Conservation (phyloP, 2,797 vertebrate species). For the Balearica regulorum region DNA sequence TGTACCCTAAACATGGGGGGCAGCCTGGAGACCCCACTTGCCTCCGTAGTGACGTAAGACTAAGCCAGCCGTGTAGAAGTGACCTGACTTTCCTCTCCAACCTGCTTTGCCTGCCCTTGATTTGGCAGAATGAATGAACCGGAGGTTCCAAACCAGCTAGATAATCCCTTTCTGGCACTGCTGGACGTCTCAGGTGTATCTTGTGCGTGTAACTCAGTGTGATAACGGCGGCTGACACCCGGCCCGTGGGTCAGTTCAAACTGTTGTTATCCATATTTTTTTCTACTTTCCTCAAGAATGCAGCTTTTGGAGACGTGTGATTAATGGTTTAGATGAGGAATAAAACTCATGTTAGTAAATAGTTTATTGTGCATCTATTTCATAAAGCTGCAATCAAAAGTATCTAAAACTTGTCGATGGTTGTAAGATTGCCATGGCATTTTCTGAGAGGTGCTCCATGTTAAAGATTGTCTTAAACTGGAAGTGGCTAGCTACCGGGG, state of each 20-base stretch:
- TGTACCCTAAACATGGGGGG: background rate
- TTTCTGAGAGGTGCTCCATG: background rate
- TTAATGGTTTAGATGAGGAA: background rate
- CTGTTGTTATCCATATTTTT: background rate
- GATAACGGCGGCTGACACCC: background rate
- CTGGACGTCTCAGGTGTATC: accelerated
- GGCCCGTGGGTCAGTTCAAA: background rate
- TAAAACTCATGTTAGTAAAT: background rate
- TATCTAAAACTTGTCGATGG: background rate
- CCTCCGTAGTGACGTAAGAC: accelerated
- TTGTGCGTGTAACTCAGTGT: background rate
- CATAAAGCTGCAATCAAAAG: background rate
- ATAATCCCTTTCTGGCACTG: background rate
- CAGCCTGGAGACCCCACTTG: background rate
- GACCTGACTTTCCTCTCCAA: background rate
- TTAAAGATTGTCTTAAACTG: background rate
- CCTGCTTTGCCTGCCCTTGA: background rate
- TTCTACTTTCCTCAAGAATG: background rate
- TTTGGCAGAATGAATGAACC: background rate
- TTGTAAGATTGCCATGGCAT: background rate
- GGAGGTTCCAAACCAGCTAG: background rate
- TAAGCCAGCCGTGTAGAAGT: background rate
- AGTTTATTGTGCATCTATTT: background rate
- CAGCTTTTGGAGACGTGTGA: background rate
- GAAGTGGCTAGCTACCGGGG: background rate